Evolutionary conservation across 2,888 invertebrate genomes (phyloP), one percentile per base, ranked within the genome.

Genomic region (Lithophane leautieri): DNA sequence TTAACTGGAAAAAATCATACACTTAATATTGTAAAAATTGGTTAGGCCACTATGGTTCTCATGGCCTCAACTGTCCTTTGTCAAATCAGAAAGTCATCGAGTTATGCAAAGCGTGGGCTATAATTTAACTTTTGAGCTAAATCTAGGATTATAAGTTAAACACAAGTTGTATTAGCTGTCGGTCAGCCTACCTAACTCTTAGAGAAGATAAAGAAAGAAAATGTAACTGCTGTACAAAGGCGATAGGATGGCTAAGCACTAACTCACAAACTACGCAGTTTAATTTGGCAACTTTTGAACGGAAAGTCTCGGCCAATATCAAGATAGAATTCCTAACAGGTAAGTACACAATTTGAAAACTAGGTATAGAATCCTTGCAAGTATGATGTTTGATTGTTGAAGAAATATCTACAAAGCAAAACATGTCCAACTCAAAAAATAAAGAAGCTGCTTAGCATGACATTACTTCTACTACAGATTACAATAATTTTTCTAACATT

Each of bases 401-500:
- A 22, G 19, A 50, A 52, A 40, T 25, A 42, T 60, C 22, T 77
- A 42, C 12, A 54, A 11, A 56, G 34, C 16, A 52, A 52, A 69
- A 81, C 34, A 42, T 14, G 34, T 40, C 14, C 9, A 42, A 22
- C 12, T 28, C 16, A 52, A 70, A 62, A 80, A 47, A 25, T 52
- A 62, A n/a, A 60, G 25, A 71, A 66, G 34, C 40, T 68, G 28
- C 25, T 68, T 61, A 58, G 1, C 56, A 73, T 82, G 73, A 73
- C 70, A 81, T 71, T 69, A 34, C 25, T 11, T 68, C 54, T 84
- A 85, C 66, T 85, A 79, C 71, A 61, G 28, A 83, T 80, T 69
- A 79, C 70, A 76, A 77, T 77, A 76, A 74, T 80, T 81, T 88
- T 81, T 85, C 81, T 79, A 83, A 86, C 83, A 86, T 89, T 87